Evolutionary conservation across 1,140 invertebrate species (phyloP).

Genomic region (Helicorthomorpha holstii): DNA sequence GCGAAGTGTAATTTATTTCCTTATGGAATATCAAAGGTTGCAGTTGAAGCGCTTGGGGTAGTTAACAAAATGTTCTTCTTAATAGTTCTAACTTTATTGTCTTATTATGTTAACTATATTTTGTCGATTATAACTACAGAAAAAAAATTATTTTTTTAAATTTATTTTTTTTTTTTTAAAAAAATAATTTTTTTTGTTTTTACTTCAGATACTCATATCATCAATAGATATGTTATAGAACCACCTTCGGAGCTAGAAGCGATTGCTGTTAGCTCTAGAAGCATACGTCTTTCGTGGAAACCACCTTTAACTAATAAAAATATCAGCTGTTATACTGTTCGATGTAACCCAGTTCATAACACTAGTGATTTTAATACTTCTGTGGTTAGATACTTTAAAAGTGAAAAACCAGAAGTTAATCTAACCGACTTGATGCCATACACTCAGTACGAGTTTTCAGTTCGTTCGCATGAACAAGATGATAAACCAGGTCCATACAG

Average conservation of each 20-base stretch:
- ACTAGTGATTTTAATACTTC: constrained; percentile 13
- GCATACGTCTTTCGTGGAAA: constrained; percentile 32
- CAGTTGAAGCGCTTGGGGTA: too few species aligned
- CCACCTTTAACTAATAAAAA: constrained; percentile 17
- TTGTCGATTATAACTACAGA: too few species aligned
- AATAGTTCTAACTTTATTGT: too few species aligned
- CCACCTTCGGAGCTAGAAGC: constrained; percentile 31
- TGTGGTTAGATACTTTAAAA: constrained; percentile 18
- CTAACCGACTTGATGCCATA: constrained; percentile 36
- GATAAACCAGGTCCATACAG: constrained; percentile 27
- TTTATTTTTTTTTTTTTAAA: background rate
- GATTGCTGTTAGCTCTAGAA: constrained; percentile 26
- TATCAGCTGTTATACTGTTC: constrained; percentile 28
- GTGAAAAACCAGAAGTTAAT: constrained; percentile 27
- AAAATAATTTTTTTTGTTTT: background rate
- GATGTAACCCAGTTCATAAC: constrained; percentile 28
- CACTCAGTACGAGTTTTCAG: constrained; percentile 40
- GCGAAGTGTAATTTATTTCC: too few species aligned
- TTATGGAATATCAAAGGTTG: too few species aligned
- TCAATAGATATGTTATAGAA: constrained; percentile 10
- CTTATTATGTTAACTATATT: too few species aligned
- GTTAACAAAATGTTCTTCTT: too few species aligned
- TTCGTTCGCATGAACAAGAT: constrained; percentile 27
- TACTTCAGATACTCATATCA: background rate
- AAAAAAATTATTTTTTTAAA: too few species aligned